phyloP scores from a whole-genome alignment of 1,140 invertebrate genomes.

The Lepidurus packardi region DNA sequence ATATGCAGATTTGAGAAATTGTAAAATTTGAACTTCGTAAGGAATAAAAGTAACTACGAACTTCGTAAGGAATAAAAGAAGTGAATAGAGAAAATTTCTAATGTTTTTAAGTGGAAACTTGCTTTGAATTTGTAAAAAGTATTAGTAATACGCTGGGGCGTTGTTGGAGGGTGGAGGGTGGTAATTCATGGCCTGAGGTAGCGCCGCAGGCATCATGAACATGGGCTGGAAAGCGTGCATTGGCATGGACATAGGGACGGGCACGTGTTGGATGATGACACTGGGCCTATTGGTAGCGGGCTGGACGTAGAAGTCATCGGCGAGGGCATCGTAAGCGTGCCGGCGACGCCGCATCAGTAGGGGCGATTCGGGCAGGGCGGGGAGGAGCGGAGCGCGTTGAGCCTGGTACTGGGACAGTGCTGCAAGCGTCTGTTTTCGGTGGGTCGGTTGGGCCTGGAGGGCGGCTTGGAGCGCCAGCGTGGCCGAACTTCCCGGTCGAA shows the following conservation, averaged over 20 bases:
- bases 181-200: background rate
- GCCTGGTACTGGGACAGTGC: background rate
- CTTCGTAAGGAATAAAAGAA: no score
- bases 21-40: no score
- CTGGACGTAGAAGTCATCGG: background rate
- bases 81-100: no score
- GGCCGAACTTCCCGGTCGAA: background rate
- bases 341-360: background rate
- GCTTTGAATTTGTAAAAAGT: no score
- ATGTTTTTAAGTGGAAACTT: no score
- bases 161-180: background rate
- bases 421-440: background rate
- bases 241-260: background rate
- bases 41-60: no score
- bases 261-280: constrained; percentile 5
- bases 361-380: background rate
- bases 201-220: background rate
- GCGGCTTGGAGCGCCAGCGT: background rate
- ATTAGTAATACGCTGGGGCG: no score
- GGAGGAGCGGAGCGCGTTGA: background rate
- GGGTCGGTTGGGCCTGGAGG: background rate
- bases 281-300: background rate
- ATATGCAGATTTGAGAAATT: no score
- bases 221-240: background rate
- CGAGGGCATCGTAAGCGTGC: background rate